A percentile compares a stretch with the other conserved stretches of the same genome.
These are phyloP conservation scores for Blastomussa wellsi DNA, from an alignment of 92 coral and sea anemone species.

Conservation along the genomic window DNA sequence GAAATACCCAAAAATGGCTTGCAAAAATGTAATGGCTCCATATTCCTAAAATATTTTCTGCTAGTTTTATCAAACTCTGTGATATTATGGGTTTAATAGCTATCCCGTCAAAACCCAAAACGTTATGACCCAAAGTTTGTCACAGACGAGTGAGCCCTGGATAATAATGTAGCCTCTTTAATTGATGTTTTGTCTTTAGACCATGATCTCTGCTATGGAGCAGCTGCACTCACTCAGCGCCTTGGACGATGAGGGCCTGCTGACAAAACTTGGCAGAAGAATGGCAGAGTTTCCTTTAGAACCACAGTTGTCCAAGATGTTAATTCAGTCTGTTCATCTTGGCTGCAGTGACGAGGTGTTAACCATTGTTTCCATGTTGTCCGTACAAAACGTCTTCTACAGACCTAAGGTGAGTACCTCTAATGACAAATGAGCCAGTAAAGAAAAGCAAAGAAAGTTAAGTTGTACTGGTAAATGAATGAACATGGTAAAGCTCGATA, in stretches of 20 bases:
- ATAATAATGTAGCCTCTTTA: too few relatives aligned
- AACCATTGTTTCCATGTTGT: conserved; percentile 93
- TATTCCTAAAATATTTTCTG: too few relatives aligned
- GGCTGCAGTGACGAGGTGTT: conserved; percentile 98
- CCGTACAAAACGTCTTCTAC: conserved; percentile 97
- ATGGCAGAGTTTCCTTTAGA: conserved; percentile 99
- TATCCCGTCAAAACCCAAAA: too few relatives aligned
- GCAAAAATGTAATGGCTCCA: too few relatives aligned
- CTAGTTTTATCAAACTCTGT: too few relatives aligned
- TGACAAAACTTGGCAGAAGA: conserved; percentile 92
- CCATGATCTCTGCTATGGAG: conserved; percentile 99
- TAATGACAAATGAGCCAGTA: neutral
- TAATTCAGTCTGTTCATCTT: conserved; percentile 94
- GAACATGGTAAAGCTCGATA: too few relatives aligned
- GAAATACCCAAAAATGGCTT: too few relatives aligned
- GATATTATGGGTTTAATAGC: too few relatives aligned
- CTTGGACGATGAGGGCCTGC: conserved; percentile 90
- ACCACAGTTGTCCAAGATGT: conserved; percentile 95
- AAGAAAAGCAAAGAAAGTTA: too few relatives aligned
- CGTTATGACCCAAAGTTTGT: too few relatives aligned
- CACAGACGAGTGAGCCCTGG: too few relatives aligned
- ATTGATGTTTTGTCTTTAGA: conserved; percentile 38
- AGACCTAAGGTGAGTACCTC: conserved; percentile 85
- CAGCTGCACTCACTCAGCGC: conserved; percentile 94
- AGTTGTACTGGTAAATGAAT: too few relatives aligned